These are phyloP conservation scores for Cantharis flavilabris DNA, from an alignment of 2,888 invertebrate genomes.

Conservation along the genomic window DNA sequence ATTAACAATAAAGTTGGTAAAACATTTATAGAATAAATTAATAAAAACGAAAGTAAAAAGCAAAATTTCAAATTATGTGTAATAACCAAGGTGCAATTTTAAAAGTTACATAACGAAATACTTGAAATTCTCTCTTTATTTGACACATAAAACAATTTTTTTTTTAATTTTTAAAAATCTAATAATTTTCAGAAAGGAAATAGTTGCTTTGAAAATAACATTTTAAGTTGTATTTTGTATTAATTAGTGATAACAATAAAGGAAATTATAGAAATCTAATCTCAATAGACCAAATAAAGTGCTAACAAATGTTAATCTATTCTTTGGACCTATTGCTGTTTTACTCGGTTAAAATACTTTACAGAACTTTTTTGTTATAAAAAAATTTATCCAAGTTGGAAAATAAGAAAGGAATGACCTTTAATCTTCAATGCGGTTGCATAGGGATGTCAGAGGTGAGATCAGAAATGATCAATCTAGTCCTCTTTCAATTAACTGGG, in stretches of 20 bases:
- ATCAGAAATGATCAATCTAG: constrained; percentile 51
- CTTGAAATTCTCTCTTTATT: neutral
- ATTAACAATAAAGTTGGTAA: neutral
- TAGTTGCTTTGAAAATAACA: neutral
- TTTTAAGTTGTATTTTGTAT: neutral
- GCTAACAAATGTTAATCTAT: neutral
- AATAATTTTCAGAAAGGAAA: neutral
- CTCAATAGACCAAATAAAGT: neutral
- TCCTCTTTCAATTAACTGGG: constrained; percentile 55
- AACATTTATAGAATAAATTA: neutral
- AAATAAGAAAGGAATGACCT: constrained; percentile 19
- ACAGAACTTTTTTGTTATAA: neutral
- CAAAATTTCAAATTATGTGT: neutral
- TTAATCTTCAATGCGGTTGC: constrained; percentile 28
- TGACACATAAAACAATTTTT: no score
- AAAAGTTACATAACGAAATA: neutral
- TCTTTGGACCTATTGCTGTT: neutral
- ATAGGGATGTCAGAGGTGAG: constrained; percentile 39
- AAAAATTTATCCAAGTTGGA: neutral
- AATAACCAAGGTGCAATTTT: neutral
- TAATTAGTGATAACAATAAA: neutral
- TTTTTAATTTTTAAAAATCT: no score
- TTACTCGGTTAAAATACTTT: neutral
- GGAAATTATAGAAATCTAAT: neutral
- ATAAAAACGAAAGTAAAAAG: neutral